Base-by-base conservation (phyloP, 1,140 invertebrate genomes). In the Tenebrio molitor region DNA sequence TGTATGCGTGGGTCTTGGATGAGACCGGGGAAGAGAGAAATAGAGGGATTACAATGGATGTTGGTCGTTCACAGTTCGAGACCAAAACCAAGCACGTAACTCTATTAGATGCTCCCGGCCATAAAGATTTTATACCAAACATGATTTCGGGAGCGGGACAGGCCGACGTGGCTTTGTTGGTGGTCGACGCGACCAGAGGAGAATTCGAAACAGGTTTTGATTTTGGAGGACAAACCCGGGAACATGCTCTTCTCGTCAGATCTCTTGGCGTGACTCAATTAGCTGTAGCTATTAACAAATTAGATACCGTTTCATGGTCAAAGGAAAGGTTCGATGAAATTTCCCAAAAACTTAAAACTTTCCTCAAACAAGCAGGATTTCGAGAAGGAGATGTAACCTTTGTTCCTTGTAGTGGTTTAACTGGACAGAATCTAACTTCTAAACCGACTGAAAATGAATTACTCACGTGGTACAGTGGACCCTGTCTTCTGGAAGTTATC, bases 151-250 rank as follows among this genome's bases (percentile, higher is more conserved):
- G 97, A 46, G 96, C 97, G 19, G 94, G 96, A 7, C 96, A 99
- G 85, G 97, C 98, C 19, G 98, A 99, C 87, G 97, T 97, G 4
- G 97, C 96, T 23, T 85, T 99, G 34, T 85, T 99, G 10, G 98
- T 99, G 0, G 94, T 99, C 0, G 97, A 99, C 88, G 95, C 97
- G 6, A 94, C 93, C 0, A 89, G 91, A 80, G 98, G 98, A 12
- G 98, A 99, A 86, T 99, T 99, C 86, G 98, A 99, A 85, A 97
- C 97, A 58, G 98, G 98, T 2, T 99, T 99, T 84, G 97, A 99
- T 79, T 90, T 92, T 73, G 97, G 97, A 10, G 98, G 98, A 19
- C 98, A 99, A 86, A 99, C 98, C 0, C 86, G 97, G 63, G 98
- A 99, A 85, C 98, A 99, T 88, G 95, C 97, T 12, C 84, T 99